These are phyloP conservation scores for Perodicticus potto DNA, from an alignment of 2,797 vertebrate species.

Conservation along the genomic window DNA sequence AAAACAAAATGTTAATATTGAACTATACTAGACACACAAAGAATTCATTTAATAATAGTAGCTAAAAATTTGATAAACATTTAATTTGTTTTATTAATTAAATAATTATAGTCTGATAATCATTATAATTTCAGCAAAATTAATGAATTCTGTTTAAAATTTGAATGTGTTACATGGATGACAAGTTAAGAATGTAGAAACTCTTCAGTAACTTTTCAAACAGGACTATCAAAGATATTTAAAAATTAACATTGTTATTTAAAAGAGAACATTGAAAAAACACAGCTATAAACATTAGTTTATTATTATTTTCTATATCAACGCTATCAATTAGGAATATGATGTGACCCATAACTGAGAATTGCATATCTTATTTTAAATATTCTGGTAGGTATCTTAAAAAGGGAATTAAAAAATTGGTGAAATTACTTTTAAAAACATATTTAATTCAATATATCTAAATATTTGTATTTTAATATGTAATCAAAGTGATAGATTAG, in stretches of 20 bases:
- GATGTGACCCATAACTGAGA: not conserved
- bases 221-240: not conserved
- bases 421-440: not conserved
- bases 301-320: not conserved
- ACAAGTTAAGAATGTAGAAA: not conserved
- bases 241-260: not conserved
- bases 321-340: not conserved
- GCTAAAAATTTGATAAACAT: not conserved
- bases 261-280: not conserved
- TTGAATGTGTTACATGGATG: not conserved
- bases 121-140: not conserved
- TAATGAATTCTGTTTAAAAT: not conserved
- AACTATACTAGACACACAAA: not conserved
- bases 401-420: not conserved
- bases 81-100: not conserved
- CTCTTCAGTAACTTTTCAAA: not conserved
- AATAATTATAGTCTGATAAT: not conserved
- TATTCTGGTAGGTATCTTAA: not conserved
- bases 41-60: constrained; percentile 10
- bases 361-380: not conserved
- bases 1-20: not conserved
- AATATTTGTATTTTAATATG: not conserved
- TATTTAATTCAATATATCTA: not conserved
- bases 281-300: not conserved
- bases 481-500: not conserved